Evolutionary conservation across 2,113 vertebrate species (phyloP).

Genomic region (Athene noctua): DNA sequence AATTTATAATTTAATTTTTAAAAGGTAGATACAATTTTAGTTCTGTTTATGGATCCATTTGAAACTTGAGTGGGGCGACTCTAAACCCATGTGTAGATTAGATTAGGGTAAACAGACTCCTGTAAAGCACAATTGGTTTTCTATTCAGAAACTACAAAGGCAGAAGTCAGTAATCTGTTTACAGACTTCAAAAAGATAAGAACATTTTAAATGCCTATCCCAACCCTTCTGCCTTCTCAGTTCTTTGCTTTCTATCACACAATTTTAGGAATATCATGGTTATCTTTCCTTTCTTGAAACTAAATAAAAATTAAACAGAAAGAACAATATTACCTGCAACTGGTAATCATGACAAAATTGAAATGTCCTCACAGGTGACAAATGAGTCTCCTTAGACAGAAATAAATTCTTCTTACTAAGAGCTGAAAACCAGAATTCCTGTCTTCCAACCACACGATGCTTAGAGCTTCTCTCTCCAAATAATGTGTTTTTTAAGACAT

Average conservation of each 20-base stretch:
- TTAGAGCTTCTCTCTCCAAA: not conserved
- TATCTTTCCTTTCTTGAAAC: not conserved
- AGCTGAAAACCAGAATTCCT: not conserved
- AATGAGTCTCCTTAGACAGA: not conserved
- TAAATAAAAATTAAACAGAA: not conserved
- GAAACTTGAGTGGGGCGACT: not conserved
- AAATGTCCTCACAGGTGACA: not conserved
- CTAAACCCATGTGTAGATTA: not conserved
- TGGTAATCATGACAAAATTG: not conserved
- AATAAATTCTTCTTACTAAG: not conserved
- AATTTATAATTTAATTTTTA: constrained; percentile 3
- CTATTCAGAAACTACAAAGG: not conserved
- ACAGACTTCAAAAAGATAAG: not conserved
- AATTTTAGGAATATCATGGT: not conserved
- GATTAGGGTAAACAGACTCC: not conserved
- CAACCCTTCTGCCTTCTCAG: not conserved
- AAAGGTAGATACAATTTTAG: not conserved
- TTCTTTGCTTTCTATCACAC: not conserved
- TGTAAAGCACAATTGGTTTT: not conserved
- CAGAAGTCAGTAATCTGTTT: not conserved
- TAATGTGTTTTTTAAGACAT: not conserved
- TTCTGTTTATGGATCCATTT: not conserved
- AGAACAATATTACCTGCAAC: not conserved
- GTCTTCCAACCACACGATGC: not conserved
- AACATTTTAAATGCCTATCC: not conserved